Percentiles rank a stretch among this genome's conserved stretches.
Conservation (phyloP, 2,113 vertebrate species). For the Gallinago paraguaiae region DNA sequence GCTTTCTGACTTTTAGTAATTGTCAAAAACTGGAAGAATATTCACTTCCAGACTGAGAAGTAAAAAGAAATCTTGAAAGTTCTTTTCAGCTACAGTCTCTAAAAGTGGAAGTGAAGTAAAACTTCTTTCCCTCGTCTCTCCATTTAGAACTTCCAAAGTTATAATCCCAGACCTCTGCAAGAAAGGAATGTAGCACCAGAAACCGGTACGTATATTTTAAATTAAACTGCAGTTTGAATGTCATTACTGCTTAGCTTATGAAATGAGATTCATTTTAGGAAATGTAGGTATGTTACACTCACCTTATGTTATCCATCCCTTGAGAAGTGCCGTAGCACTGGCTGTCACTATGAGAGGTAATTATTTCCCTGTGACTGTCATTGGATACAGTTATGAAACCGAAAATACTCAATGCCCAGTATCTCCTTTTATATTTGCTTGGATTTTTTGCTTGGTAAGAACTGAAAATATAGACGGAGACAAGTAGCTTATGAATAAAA, state of each 20-base stretch:
- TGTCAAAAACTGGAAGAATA: background rate
- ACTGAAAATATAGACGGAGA: background rate
- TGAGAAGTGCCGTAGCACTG: background rate
- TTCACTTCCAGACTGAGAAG: background rate
- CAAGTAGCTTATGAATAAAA: background rate
- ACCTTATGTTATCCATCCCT: too few relatives aligned
- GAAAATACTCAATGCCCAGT: background rate
- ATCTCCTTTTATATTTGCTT: background rate
- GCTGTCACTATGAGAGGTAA: background rate
- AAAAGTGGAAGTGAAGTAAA: background rate
- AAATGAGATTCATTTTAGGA: background rate
- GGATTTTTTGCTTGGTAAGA: background rate
- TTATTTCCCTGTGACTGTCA: background rate
- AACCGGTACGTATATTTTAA: slow-evolving; percentile 67
- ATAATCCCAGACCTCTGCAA: slow-evolving; percentile 50
- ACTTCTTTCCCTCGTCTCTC: background rate
- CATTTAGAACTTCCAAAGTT: slow-evolving; percentile 80
- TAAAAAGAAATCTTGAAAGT: background rate
- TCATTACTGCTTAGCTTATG: background rate
- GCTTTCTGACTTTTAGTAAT: background rate
- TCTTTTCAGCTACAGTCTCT: background rate
- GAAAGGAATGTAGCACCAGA: slow-evolving; percentile 50
- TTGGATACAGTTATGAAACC: background rate
- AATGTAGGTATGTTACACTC: background rate
- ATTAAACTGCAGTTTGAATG: background rate